Evolutionary conservation across 2,888 invertebrate species (phyloP), one percentile per base, ranked within the genome.

Genomic region (Epirrhoe tristata): DNA sequence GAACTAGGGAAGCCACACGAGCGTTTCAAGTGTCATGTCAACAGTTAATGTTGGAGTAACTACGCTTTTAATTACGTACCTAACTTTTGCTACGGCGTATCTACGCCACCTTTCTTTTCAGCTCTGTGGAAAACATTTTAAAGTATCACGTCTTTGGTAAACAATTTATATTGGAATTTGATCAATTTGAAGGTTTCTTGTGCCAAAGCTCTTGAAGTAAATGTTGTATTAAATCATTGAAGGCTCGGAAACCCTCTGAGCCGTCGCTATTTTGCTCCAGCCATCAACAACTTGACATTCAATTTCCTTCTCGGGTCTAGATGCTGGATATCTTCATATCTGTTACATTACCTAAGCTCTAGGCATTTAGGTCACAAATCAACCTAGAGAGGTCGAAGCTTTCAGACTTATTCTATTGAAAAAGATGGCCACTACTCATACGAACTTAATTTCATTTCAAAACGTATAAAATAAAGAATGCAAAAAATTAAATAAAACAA

Each of bases 201-300:
- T 43, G 6, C 12, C 31, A 8, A 12, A 24, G 1, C 17, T 56
- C 39, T 56, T 52, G n/a, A 52, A 31, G 31, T 31, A 52, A 32
- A 52, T 52, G 52, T 12, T 31, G 24, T 6, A 52, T 48, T 52
- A 52, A 31, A 52, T 52, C 50, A 51, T 51, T 8, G 50, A 17
- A 31, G 16, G 12, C 24, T 24, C 46, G 48, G n/a, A 58, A 58
- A 34, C 34, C 4, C 16, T 58, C 48, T 50, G 58, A 48, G 48
- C 16, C 10, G 46, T 56, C 12, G 39, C 39, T 12, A 43, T 43
- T 43, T 43, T 43, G 39, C 12, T 12, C 39, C 5, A 17, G 56
- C 53, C 14, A 53, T 61, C 32, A 34, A 61, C 53, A 61, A 16
- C 62, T 48, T 55, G 34, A 48, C 34, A 55, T 55, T n/a, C 51